Evolutionary conservation across 2,113 vertebrate species (phyloP), one percentile per base, ranked within the genome.

Genomic region (Arizona elegans): DNA sequence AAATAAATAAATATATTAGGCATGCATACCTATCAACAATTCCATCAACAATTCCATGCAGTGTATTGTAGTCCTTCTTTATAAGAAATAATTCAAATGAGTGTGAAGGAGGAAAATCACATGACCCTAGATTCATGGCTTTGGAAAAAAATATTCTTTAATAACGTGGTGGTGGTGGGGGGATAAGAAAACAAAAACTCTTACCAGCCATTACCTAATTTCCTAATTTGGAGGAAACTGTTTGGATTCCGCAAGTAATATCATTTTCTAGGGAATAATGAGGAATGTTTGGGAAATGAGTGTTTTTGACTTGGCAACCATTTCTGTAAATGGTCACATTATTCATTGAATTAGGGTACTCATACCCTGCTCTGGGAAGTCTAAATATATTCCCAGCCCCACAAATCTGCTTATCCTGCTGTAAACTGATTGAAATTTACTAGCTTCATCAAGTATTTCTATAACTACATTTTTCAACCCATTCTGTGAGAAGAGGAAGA

Each of bases 31-130:
- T 43, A 43, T 43, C 92, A 92, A 92, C 29, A 17, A 65, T 90
- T 33, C 93, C 91, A 94, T 58, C 1, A 88, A n/a, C 6, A 91
- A 50, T 59, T 94, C 5, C 38, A 89, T 89, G 93, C 52, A 24
- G 52, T 50, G 62, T 94, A 93, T 92, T 59, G 52, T 26, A 91
- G 81, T 55, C 94, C 94, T 94, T 92, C 92, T 43, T 15, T 11
- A 93, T 53, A 93, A 93, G 10, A 88, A 53, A 91, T 92, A 29
- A 12, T 47, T 90, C 26, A 19, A 1, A 33, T 24, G 55, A 26
- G 59, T 26, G 15, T 90, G 19, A 62, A n/a, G 26, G 33, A 62
- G 89, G 26, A 50, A 65, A 24, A n/a, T 26, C 29, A 38, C 29
- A n/a, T 81, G 70, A 21, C 19, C 33, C 75, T 81, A 43, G 33